phyloP scores from a whole-genome alignment of 1,140 invertebrate species.

The Trichonephila clavipes region DNA sequence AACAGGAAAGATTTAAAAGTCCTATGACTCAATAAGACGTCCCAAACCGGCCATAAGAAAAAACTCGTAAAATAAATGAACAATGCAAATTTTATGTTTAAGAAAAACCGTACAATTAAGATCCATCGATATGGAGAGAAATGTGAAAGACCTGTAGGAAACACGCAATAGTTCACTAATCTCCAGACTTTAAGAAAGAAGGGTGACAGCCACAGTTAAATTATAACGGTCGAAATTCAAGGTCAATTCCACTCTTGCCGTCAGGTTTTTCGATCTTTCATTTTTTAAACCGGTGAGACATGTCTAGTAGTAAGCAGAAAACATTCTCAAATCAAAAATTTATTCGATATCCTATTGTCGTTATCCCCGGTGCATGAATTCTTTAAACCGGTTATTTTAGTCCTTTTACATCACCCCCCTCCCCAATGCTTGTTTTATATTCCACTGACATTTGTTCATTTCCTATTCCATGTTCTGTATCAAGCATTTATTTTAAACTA shows the following conservation, averaged over 20 bases:
- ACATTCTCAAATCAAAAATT: too few relatives aligned
- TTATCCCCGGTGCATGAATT: too few relatives aligned
- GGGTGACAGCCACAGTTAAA: background rate
- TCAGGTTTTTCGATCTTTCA: background rate
- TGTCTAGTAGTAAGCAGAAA: background rate
- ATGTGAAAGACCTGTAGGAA: background rate
- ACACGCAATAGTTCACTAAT: conserved; percentile 13
- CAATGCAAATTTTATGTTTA: background rate
- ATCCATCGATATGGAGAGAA: background rate
- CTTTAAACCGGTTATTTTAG: too few relatives aligned
- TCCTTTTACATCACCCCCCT: too few relatives aligned
- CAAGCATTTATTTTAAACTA: too few relatives aligned
- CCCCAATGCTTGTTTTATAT: too few relatives aligned
- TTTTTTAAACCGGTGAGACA: background rate
- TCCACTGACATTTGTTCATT: too few relatives aligned
- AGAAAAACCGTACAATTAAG: background rate
- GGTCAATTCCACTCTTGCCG: background rate
- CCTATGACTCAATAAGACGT: background rate
- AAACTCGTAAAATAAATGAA: background rate
- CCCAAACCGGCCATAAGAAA: background rate
- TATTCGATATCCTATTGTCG: too few relatives aligned
- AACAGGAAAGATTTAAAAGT: background rate
- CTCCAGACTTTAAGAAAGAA: background rate
- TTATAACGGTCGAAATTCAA: background rate
- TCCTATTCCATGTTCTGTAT: too few relatives aligned